Conservation (phyloP, 2,797 vertebrate species). For the Tarsius wallacei region DNA sequence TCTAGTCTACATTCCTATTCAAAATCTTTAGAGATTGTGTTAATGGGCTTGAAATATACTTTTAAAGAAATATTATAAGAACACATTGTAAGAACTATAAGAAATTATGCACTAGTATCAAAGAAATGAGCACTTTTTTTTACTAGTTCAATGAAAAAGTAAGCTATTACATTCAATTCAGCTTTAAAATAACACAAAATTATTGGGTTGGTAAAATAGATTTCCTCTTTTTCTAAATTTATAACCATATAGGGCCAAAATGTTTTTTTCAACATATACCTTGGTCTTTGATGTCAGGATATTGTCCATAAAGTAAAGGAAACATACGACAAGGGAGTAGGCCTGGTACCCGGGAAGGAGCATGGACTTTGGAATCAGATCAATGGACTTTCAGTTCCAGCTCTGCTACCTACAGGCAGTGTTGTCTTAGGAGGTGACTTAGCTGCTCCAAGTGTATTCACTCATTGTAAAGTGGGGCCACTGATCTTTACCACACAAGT, state of each 20-base stretch:
- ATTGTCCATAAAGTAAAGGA: neutral
- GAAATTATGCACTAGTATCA: neutral
- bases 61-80: neutral
- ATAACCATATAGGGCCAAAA: neutral
- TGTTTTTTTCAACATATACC: neutral
- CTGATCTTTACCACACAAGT: neutral
- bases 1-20: neutral
- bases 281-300: neutral
- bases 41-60: neutral
- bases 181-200: neutral
- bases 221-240: neutral
- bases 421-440: neutral
- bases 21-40: conserved; percentile 28
- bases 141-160: neutral
- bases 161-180: neutral
- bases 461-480: neutral
- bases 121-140: neutral
- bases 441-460: neutral
- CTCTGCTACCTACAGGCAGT: neutral
- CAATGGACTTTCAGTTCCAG: neutral
- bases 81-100: neutral
- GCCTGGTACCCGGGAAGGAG: neutral
- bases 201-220: neutral
- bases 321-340: neutral
- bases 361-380: neutral